phyloP scores from a whole-genome alignment of 2,888 invertebrate genomes.

The Drosophila demipolita region DNA sequence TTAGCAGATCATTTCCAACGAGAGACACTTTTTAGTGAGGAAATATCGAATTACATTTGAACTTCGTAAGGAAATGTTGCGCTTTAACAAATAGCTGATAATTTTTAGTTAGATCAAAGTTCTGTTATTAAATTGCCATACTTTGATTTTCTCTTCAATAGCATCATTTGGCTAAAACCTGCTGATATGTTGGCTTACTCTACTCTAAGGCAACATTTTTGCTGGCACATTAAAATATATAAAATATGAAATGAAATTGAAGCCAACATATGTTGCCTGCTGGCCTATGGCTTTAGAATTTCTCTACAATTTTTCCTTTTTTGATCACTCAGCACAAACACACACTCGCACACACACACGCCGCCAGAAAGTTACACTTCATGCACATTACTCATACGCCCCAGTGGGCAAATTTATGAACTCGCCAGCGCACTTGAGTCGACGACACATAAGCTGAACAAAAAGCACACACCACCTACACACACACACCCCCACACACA shows the following conservation, averaged over 20 bases:
- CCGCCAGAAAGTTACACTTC: conserved; percentile 60
- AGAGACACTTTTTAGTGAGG: background rate
- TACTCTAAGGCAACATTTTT: conserved; percentile 1
- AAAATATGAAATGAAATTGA: conserved; percentile 57
- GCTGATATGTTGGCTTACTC: background rate
- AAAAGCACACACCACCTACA: conserved; percentile 9
- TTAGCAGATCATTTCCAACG: background rate
- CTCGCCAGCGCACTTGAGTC: conserved; percentile 77
- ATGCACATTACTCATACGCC: conserved; percentile 78
- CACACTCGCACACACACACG: conserved; percentile 15
- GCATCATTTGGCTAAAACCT: background rate
- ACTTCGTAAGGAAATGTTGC: background rate
- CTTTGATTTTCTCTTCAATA: background rate
- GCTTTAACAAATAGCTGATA: background rate
- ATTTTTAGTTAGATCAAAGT: background rate
- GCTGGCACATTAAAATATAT: background rate
- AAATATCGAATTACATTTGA: background rate
- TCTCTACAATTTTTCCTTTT: conserved; percentile 32
- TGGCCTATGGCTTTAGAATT: conserved; percentile 59
- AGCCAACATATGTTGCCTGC: conserved; percentile 68
- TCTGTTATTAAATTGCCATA: background rate
- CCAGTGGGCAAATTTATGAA: conserved; percentile 82
- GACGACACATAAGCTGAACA: conserved; percentile 60
- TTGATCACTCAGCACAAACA: conserved; percentile 38
- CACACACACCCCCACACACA: conserved; percentile 32